Base-by-base conservation (phyloP, 1,140 invertebrate genomes). In the Drosophila subpulchrella region DNA sequence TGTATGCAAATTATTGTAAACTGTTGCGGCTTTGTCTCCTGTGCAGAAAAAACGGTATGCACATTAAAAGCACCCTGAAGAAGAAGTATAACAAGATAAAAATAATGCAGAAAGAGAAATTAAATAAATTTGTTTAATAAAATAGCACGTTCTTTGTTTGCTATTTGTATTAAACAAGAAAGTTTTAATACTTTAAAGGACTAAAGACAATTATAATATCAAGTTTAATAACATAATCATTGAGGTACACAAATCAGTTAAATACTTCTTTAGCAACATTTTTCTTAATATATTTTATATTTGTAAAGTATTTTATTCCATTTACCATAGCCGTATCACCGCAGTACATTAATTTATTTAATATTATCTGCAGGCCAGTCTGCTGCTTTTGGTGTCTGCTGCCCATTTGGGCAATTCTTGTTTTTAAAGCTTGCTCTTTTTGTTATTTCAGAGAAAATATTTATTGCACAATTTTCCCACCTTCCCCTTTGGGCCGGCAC, bases 1-100 rank as follows among this genome's bases (percentile, higher is more conserved):
- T 71, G 66, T 53, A 79, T 75, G 83, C 63, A 88, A 86, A 88
- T 88, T 78, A 88, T 82, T 86, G 66, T 79, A 86, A 84, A 82
- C 75, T 86, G 71, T 62, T 88, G 83, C 62, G 83, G 59, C 68
- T 79, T 83, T 75, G 47, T 73, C 73, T 65, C 62, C 60, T 68
- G 44, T 66, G 41, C 54, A 41, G 60, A 32, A 36, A 32, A 51
- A 24, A 34, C 20, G 30, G 53, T 46, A 47, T 47, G 30, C n/a
- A 4, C 12, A 34, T 30, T 10, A 11, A 6, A 12, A 44, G 51
- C 58, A 42, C 55, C n/a, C 55, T 74, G 17, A 30, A 8, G 17
- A 7, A 30, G 12, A 27, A 30, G 10, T 50, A 46, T 46, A 17
- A 12, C 2, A 20, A n/a, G 11, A 3, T 44, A 11, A 44, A 32